Evolutionary conservation across 2,888 invertebrate genomes (phyloP), one percentile per base, ranked within the genome.

Genomic region (Embidobia sp.): DNA sequence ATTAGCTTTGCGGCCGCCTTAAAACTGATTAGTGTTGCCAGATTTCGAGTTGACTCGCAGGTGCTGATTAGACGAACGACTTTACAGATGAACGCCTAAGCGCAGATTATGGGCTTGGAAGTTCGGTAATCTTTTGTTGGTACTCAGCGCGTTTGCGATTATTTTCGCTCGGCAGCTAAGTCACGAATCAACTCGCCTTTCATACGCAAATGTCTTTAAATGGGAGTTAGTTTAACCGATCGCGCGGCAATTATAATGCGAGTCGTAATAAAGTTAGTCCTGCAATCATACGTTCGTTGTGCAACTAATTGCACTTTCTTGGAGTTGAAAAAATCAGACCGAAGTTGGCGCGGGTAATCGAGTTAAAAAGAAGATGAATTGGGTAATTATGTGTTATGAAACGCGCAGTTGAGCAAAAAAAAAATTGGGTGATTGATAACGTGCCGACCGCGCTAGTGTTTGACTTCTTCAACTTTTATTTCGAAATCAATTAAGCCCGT

Each of bases 351-450:
- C 19, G n/a, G 8, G 29, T 27, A 44, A 51, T 53, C 64, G 53
- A 44, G 64, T 53, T 44, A 66, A 66, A 64, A 55, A 57, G 67
- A 67, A 57, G 48, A 48, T 57, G 67, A 66, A n/a, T n/a, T n/a
- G n/a, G n/a, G n/a, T n/a, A n/a, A n/a, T n/a, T n/a, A n/a, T n/a
- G n/a, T n/a, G n/a, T 57, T 67, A 40, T 22, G 55, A 48, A 67
- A 57, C 18, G 48, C 29, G 6, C 29, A 46, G 35, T 66, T 46
- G 46, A 18, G 13, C 40, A n/a, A n/a, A n/a, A n/a, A 53, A 53
- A 66, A 64, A 66, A 53, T 53, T 64, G 22, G 37, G 40, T 72
- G 72, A 72, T 72, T 72, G 48, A 72, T 72, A 63, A 61, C 46
- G 61, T 29, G 51, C 27, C 26, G 55, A 48, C 37, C 51, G 27